Evolutionary conservation across 2,797 vertebrate species (phyloP).

Genomic region (Amblyraja radiata): DNA sequence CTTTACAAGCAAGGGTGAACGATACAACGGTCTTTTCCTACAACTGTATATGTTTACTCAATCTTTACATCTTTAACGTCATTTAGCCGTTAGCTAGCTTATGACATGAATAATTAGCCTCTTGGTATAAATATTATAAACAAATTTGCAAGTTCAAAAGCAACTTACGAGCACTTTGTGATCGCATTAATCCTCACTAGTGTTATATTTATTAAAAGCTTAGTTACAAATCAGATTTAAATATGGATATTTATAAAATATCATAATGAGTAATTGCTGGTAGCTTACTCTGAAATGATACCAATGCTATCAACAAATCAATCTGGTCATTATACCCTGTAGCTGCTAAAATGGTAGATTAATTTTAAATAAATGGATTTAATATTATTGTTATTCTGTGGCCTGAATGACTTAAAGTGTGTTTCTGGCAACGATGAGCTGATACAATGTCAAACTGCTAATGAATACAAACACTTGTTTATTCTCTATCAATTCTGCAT

Average conservation of each 20-base stretch:
- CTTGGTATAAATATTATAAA: not conserved
- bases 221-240: not conserved
- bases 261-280: not conserved
- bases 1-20: conserved; percentile 23
- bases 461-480: not conserved
- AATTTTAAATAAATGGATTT: not conserved
- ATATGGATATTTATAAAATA: not conserved
- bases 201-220: not conserved
- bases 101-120: not conserved
- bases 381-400: not conserved
- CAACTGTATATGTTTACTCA: not conserved
- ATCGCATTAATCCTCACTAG: not conserved
- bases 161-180: not conserved
- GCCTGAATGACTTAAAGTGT: not conserved
- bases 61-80: not conserved
- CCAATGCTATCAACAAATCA: not conserved
- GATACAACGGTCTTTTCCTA: not conserved
- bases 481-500: not conserved
- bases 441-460: not conserved
- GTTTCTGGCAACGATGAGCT: not conserved
- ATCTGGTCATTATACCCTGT: not conserved
- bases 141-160: not conserved
- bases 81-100: not conserved
- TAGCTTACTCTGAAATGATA: not conserved
- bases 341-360: not conserved